Percentiles rank a stretch among this genome's conserved stretches.
phyloP scores from a whole-genome alignment of 2,888 invertebrate genomes.

The Mayetiola destructor region DNA sequence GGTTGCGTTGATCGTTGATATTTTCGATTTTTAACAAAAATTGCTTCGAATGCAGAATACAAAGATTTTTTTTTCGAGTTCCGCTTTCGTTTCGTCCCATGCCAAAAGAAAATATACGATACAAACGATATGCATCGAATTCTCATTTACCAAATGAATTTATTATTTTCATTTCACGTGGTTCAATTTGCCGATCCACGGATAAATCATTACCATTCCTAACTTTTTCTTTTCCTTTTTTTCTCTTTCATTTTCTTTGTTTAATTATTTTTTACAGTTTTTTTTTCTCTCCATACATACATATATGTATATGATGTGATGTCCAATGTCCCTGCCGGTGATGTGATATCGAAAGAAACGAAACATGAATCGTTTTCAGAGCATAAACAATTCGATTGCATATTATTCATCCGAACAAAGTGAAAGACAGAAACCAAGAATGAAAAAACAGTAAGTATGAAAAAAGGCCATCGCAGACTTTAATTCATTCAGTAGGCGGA shows the following conservation, averaged over 20 bases:
- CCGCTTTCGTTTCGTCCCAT: no score
- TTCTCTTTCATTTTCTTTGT: no score
- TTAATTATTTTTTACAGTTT: conserved; percentile 11
- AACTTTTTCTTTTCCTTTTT: conserved; percentile 10
- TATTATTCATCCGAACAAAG: background rate
- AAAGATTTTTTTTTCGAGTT: no score
- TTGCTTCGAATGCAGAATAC: no score
- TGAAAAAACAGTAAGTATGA: no score
- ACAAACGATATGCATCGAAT: background rate
- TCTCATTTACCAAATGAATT: conserved; percentile 6
- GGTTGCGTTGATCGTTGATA: no score
- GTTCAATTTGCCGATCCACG: conserved; percentile 2
- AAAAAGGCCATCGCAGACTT: no score
- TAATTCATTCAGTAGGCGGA: no score
- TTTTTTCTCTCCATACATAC: no score
- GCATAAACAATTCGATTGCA: background rate
- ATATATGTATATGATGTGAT: no score
- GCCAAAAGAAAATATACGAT: background rate
- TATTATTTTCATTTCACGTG: conserved; percentile 7
- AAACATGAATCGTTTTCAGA: background rate
- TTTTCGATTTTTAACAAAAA: conserved; percentile 13
- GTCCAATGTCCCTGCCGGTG: no score
- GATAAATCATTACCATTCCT: conserved; percentile 4
- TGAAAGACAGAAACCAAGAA: no score
- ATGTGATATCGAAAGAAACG: background rate